Base-by-base conservation (phyloP, 2,888 invertebrate genomes). In the Drosophila histrio region DNA sequence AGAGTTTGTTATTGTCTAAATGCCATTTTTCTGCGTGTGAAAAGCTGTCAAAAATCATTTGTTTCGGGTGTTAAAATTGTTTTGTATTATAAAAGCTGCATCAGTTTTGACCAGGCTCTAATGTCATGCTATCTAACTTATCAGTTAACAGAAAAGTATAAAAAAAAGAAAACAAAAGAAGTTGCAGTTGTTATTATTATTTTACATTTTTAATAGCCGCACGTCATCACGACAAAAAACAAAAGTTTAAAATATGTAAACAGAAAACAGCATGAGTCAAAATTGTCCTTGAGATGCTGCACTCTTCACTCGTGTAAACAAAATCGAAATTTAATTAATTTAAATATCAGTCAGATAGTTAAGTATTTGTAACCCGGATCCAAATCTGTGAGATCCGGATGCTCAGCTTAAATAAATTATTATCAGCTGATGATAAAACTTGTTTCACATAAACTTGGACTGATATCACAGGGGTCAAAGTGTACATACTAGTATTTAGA, bases 31-130 rank as follows among this genome's bases (percentile, higher is more conserved):
- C 54, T 79, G 79, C 82, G 75, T 82, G 82, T 75, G 79, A 82
- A 82, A 82, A 85, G 77, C 77, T 79, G 79, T 77, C 83, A 77
- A 60, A 73, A 75, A 75, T 61, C 46, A 71, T 64, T 82, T 81
- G 68, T 65, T 60, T 50, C 63, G 49, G 60, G 21, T 46, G 38
- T 61, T 62, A 62, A 79, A 68, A 54, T 58, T 60, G 59, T 41
- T 60, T 72, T 62, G 47, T 50, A 54, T 52, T 32, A 17, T 46
- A 66, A 64, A 43, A 47, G 60, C 61, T 46, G 57, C 30, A 43
- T 71, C 46, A 54, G 38, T 39, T 60, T 49, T 57, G 56, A 34
- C 17, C 62, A 52, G 56, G 30, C 49, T 58, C 46, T 54, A 57
- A 54, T 73, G 46, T 38, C 41, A 36, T 15, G 26, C 50, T 6